These are phyloP conservation scores for Protosalanx chinensis DNA, from an alignment of 2,797 vertebrate genomes.

Conservation along the genomic window DNA sequence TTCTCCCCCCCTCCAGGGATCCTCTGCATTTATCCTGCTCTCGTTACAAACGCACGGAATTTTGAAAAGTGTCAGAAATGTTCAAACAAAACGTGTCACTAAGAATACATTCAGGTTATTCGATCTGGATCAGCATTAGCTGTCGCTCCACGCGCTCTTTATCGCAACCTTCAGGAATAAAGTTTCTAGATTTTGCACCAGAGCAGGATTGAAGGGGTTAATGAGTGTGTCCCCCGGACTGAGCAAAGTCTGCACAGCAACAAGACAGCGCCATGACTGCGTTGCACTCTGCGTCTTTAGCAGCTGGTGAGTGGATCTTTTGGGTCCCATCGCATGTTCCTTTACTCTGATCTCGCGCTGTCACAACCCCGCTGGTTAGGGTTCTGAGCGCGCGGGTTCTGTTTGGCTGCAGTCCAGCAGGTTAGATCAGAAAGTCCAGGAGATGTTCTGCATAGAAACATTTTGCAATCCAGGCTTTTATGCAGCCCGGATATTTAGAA, in stretches of 20 bases:
- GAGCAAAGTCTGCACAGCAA: conserved; percentile 82
- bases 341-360: conserved; percentile 71
- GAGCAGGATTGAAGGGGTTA: conserved; percentile 65
- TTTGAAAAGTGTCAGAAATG: neutral
- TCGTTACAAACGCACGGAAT: conserved; percentile 50
- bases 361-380: conserved; percentile 59
- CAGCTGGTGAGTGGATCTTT: conserved; percentile 76
- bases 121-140: neutral
- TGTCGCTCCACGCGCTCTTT: fast-evolving
- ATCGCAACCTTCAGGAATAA: fast-evolving
- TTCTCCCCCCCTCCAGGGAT: conserved; percentile 60
- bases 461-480: neutral
- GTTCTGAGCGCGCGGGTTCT: conserved; percentile 30
- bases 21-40: conserved; percentile 45
- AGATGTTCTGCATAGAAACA: neutral
- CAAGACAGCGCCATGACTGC: conserved; percentile 81
- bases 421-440: neutral
- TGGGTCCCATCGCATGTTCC: conserved; percentile 77
- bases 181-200: neutral
- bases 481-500: neutral
- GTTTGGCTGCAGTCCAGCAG: neutral
- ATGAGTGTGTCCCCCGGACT: conserved; percentile 60
- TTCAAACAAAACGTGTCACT: neutral
- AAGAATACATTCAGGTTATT: neutral
- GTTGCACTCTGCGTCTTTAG: conserved; percentile 70